These are phyloP conservation scores for Hipposideros larvatus DNA, from an alignment of 2,797 vertebrate species.

Conservation along the genomic window DNA sequence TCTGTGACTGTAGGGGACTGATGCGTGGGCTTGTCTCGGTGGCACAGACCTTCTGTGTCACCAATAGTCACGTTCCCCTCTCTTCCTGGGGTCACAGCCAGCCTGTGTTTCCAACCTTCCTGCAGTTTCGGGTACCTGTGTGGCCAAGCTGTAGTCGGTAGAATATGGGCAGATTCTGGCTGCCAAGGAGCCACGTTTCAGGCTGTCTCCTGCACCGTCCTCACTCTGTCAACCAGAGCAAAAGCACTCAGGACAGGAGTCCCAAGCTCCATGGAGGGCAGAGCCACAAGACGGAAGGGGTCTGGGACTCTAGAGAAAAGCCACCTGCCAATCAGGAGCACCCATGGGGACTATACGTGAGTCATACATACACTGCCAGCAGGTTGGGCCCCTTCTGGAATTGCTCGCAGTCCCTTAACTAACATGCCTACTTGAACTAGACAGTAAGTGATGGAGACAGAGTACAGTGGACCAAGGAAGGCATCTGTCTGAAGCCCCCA, in stretches of 20 bases:
- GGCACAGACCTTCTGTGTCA: background rate
- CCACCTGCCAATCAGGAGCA: background rate
- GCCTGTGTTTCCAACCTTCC: background rate
- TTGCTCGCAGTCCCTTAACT: background rate
- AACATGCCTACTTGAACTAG: background rate
- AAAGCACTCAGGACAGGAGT: background rate
- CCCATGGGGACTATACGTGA: background rate
- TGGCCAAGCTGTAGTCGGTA: background rate
- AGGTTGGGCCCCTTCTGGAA: too few relatives aligned
- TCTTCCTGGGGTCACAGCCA: background rate
- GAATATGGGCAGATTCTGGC: background rate
- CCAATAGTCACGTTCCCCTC: accelerated
- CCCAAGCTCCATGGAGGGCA: accelerated
- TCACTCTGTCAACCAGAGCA: background rate
- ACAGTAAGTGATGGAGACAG: background rate
- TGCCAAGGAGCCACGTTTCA: background rate
- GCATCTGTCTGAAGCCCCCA: background rate
- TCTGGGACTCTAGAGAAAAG: background rate
- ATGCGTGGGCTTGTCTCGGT: accelerated
- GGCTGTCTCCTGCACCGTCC: background rate
- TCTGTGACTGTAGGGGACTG: background rate
- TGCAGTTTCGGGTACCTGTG: background rate
- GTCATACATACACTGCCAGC: background rate
- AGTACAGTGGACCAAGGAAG: accelerated
- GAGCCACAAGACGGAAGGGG: background rate